These are phyloP conservation scores for Eilema depressum DNA, from an alignment of 2,888 invertebrate species.

Conservation along the genomic window DNA sequence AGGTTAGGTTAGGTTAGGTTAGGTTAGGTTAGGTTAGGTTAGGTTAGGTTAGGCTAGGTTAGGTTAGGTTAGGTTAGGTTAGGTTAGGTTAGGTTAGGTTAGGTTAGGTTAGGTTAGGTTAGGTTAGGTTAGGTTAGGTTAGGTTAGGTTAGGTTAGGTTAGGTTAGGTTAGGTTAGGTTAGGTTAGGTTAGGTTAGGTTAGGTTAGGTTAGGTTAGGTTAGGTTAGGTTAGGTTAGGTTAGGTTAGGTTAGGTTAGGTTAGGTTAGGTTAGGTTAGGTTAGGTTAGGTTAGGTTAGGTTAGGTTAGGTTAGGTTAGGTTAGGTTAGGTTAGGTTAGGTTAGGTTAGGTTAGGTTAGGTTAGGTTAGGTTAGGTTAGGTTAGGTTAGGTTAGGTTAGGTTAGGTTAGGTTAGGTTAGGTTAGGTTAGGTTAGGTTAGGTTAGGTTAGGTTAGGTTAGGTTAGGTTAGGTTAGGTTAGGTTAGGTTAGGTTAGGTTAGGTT, in stretches of 20 bases:
- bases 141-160: conserved; percentile 34
- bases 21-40: conserved; percentile 36
- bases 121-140: conserved; percentile 38
- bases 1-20: conserved; percentile 36
- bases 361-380: conserved; percentile 33
- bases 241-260: conserved; percentile 35
- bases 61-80: conserved; percentile 41
- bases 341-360: conserved; percentile 35
- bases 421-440: conserved; percentile 40
- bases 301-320: conserved; percentile 44
- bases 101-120: conserved; percentile 39
- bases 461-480: conserved; percentile 23
- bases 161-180: conserved; percentile 39
- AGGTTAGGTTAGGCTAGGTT: conserved; percentile 34
- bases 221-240: conserved; percentile 35
- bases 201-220: conserved; percentile 31
- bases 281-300: conserved; percentile 29
- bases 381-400: conserved; percentile 30
- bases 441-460: conserved; percentile 46
- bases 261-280: conserved; percentile 38
- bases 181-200: conserved; percentile 42
- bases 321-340: conserved; percentile 42
- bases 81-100: conserved; percentile 45
- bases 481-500: conserved; percentile 35
- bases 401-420: conserved; percentile 41